Evolutionary conservation across 2,888 invertebrate species (phyloP), one percentile per base, ranked within the genome.

Genomic region (Pasiphila rectangulata): DNA sequence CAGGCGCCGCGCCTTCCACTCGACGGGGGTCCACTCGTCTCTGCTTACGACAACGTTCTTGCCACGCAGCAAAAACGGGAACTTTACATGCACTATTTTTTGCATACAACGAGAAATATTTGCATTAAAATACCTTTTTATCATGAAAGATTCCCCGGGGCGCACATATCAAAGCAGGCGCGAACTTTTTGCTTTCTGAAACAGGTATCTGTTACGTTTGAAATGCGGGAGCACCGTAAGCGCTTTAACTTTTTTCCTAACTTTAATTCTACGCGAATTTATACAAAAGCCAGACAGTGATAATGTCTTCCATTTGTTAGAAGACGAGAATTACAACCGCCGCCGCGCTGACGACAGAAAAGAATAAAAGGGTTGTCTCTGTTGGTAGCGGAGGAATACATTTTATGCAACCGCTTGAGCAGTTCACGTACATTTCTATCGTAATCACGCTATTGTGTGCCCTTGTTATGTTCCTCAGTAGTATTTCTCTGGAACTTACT

Each of bases 231-330:
- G 62, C 70, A 57, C 70, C 69, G 69, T 73, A 77, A 79, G 75
- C 76, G 75, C 68, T 75, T 82, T 76, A 77, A 78, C 76, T 76
- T 79, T 82, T 66, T 79, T 76, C 71, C 73, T 68, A 75, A 79
- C 74, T 77, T 79, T 80, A 74, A 80, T 82, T 79, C 74, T 72
- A 78, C 79, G 75, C 77, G 79, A 83, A 84, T 83, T 83, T 82
- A 79, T 76, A 78, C 79, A 82, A 83, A 83, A 81, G 80, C 78
- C 79, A 80, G 75, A 65, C 72, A 67, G 75, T 75, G 83, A 81
- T 83, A 84, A 83, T 83, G 79, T 82, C 82, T 79, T 79, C 80
- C 83, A 83, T 83, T 83, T 82, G 79, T 83, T 83, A 83, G 80
- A 75, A 79, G 81, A 81, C 72, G 75, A 76, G 81, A 83, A 82